Evolutionary conservation across 53 echinoderm and acorn worm species (phyloP).

Genomic region (Temnopleurus reevesii): DNA sequence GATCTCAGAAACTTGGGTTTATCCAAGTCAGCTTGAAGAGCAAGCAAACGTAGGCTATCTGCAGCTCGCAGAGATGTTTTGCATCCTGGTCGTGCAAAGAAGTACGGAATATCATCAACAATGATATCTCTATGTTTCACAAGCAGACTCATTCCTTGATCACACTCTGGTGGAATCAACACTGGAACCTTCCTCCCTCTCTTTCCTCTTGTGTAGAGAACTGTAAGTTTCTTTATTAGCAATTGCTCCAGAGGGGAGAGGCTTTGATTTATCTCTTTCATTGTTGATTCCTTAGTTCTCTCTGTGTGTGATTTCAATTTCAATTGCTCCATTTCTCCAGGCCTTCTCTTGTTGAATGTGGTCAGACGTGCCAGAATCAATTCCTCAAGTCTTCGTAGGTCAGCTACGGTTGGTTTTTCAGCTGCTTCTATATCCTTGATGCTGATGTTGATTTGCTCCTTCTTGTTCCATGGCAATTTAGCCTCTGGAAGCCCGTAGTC

Average conservation of each 20-base stretch:
- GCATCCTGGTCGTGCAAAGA: slow-evolving; percentile 62
- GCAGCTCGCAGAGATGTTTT: slow-evolving; percentile 35
- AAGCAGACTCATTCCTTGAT: not conserved
- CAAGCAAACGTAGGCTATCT: slow-evolving; percentile 51
- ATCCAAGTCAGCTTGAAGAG: slow-evolving; percentile 50
- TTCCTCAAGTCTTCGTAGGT: no score
- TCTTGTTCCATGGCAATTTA: no score
- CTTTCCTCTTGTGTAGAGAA: not conserved
- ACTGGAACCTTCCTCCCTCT: not conserved
- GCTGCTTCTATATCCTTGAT: no score
- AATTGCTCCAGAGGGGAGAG: slow-evolving; percentile 22
- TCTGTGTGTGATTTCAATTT: slow-evolving; percentile 22
- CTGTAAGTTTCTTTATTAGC: not conserved
- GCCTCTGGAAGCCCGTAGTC: no score
- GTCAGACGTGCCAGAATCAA: no score
- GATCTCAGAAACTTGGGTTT: slow-evolving; percentile 57
- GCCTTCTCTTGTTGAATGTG: no score
- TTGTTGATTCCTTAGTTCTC: not conserved
- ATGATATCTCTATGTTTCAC: slow-evolving; percentile 41
- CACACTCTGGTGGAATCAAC: not conserved
- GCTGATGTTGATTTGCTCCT: no score
- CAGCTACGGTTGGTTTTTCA: no score
- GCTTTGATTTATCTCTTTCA: slow-evolving; percentile 8
- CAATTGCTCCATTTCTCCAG: no score
- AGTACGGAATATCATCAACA: slow-evolving; percentile 36